Base-by-base conservation (phyloP, 2,888 invertebrate species). In the Eulithis testata region DNA sequence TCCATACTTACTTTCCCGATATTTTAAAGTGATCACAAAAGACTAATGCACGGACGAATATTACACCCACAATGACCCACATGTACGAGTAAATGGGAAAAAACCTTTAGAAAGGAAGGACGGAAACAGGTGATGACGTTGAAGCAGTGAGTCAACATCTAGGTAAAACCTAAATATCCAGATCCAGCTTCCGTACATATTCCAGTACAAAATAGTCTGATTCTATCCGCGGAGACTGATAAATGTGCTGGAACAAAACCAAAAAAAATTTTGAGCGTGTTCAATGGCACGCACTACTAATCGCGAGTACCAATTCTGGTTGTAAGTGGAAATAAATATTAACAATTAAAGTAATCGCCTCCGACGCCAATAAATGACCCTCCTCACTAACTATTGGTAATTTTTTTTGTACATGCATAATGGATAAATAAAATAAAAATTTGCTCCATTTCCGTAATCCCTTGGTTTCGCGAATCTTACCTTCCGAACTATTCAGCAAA, bases 401-500 rank as follows among this genome's bases (percentile, higher is more conserved):
- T 21, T 21, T 21, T 21, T 40, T 11, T 40, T 40, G 8, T 40
- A 8, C 9, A n/a, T n/a, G n/a, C n/a, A n/a, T 44, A n/a, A n/a
- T n/a, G 44, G 44, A 9, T 11, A 21, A 47, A 21, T 11, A 8
- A 49, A 49, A 49, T 49, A 8, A 8, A 21, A 40, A 52, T 14
- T 9, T 14, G 40, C 12, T 14, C 14, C 14, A 53, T 14, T 40
- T 53, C 40, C 11, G 14, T 4, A 40, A 40, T 8, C 14, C 51
- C 12, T 11, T 40, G 40, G 9, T 40, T n/a, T 49, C 31, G 40
- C 43, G 31, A 40, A 53, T 8, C 12, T 49, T 14, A 64, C 14
- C 40, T 54, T 43, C 21, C 7, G 47, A 45, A 40, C 56, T 36
- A 61, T 21, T 52, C 52, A 47, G 14, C 4, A 58, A 50, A 44